Base-by-base conservation (phyloP, 92 coral and sea anemone species). In the Zoanthus sociatus region DNA sequence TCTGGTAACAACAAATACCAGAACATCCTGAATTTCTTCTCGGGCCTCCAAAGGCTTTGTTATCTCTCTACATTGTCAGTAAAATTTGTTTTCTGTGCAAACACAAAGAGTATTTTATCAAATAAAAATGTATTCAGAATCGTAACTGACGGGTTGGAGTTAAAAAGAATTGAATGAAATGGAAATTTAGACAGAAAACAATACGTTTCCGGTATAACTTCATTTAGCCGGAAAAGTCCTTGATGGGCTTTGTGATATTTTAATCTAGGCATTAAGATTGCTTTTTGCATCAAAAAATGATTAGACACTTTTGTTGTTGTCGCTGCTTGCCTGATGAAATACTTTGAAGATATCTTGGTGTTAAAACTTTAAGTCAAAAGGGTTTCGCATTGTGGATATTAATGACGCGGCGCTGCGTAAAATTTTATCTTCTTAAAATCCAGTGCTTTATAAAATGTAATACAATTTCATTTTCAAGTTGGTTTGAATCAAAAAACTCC, bases 141-240 rank as follows among this genome's bases (percentile, higher is more conserved):
- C 74, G 20, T 70, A 64, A 81, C 31, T 44, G 60, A 7, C 75
- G 66, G 85, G 66, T 21, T 48, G n/a, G 68, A 26, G 63, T 54
- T 45, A 13, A 66, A 15, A 33, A 21, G 58, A 56, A 61, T 17
- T 16, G 55, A 42, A 33, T 78, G 71, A 17, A 42, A 64, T 69
- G 74, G 31, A 4, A 30, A 9, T 69, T 30, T 17, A 81, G 44
- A 16, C 26, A 32, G 21, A 42, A 67, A 64, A 81, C 73, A 81
- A 81, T 26, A 56, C 10, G 44, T 67, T 81, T 81, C 85, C 85
- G 85, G 85, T 81, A 33, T 30, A 20, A 81, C 44, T 13, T 17
- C 85, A 47, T 13, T 8, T 48, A 81, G 73, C 85, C 53, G 85
- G 85, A 81, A 81, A 81, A 14, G 81, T 18, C 8, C 31, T 46